Evolutionary conservation across 2,797 vertebrate species (phyloP).

Genomic region (Harpagifer antarcticus): DNA sequence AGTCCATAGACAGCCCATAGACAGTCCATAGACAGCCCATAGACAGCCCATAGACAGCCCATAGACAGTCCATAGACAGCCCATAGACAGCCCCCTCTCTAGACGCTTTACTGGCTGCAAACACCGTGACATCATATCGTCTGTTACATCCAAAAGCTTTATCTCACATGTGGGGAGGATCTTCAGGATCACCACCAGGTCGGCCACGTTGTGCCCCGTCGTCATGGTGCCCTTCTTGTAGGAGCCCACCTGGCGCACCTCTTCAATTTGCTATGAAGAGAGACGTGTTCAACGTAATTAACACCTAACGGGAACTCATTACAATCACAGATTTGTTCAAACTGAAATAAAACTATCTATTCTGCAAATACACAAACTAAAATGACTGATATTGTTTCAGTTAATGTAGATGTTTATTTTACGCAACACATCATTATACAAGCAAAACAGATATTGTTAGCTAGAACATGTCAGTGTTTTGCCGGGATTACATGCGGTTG

Average conservation of each 20-base stretch:
- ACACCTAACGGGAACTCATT: background rate
- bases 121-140: background rate
- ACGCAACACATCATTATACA: background rate
- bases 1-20: too few relatives aligned
- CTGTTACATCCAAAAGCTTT: background rate
- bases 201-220: conserved; percentile 95
- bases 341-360: background rate
- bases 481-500: too few relatives aligned
- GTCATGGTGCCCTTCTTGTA: conserved; percentile 99
- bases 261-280: conserved; percentile 93
- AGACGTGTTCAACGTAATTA: background rate
- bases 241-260: conserved; percentile 96
- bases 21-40: too few relatives aligned
- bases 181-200: conserved; percentile 96
- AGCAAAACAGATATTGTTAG: too few relatives aligned
- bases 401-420: background rate
- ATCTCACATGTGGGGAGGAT: conserved; percentile 95
- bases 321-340: background rate
- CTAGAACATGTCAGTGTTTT: too few relatives aligned
- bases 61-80: too few relatives aligned
- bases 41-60: too few relatives aligned
- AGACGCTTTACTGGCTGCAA: background rate
- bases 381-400: too few relatives aligned
- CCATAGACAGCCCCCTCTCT: background rate
- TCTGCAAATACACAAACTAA: background rate